Evolutionary conservation across 2,888 invertebrate species (phyloP).

Genomic region (Rhagonycha lutea): DNA sequence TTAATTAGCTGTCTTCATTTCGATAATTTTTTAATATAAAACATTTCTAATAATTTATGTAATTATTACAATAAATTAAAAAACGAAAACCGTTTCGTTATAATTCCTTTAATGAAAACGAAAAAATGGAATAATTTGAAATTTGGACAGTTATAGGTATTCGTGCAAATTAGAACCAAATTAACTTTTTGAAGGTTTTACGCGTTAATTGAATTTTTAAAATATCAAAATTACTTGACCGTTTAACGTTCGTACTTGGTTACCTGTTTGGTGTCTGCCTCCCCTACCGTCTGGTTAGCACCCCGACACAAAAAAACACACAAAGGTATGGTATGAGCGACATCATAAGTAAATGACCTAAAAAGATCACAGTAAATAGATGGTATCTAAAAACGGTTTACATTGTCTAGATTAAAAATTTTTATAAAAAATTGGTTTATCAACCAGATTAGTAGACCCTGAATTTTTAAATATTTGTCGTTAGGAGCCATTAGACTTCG

Average conservation of each 20-base stretch:
- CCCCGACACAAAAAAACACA: background rate
- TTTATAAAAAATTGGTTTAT: background rate
- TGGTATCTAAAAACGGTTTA: background rate
- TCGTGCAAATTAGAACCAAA: background rate
- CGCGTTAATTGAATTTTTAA: background rate
- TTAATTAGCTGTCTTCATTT: no score
- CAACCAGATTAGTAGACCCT: background rate
- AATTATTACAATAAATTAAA: background rate
- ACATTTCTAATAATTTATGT: no score
- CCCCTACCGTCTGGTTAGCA: background rate
- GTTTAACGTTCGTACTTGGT: background rate
- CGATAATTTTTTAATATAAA: no score
- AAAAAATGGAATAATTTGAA: background rate
- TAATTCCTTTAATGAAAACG: no score
- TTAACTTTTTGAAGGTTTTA: background rate
- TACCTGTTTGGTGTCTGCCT: background rate
- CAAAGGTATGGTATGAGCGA: background rate
- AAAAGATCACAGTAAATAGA: background rate
- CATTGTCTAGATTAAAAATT: background rate
- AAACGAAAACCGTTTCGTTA: background rate
- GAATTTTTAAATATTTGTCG: background rate
- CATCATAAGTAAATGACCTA: background rate
- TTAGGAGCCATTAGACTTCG: slow-evolving; percentile 12
- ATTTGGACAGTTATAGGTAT: background rate
- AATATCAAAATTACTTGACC: background rate